Conservation (phyloP, 2,888 invertebrate species). For the Baccha elongata region DNA sequence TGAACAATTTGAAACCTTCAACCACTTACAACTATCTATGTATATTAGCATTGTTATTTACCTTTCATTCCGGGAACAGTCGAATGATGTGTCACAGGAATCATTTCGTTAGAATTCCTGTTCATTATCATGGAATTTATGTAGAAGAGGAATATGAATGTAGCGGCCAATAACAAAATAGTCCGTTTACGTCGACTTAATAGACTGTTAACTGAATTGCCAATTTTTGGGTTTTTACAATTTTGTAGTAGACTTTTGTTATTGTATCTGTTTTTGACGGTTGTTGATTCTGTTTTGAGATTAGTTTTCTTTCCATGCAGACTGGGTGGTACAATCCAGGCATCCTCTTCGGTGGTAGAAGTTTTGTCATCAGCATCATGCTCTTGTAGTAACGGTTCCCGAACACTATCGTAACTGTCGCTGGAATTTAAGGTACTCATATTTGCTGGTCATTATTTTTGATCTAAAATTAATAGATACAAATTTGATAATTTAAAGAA, state of each 20-base stretch:
- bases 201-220: conserved; percentile 29
- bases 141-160: conserved; percentile 76
- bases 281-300: conserved; percentile 4
- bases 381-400: conserved; percentile 55
- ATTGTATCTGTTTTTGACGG: conserved; percentile 2
- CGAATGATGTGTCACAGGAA: conserved; percentile 79
- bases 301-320: conserved; percentile 17
- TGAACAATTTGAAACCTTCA: conserved; percentile 35
- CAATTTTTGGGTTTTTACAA: conserved; percentile 26
- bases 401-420: conserved; percentile 49
- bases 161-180: conserved; percentile 69
- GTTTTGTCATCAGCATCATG: conserved; percentile 16
- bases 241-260: conserved; percentile 33
- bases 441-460: conserved; percentile 59
- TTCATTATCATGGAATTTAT: conserved; percentile 76
- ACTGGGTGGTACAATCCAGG: conserved; percentile 13
- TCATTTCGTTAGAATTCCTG: conserved; percentile 75
- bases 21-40: conserved; percentile 25
- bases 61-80: conserved; percentile 81
- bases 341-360: conserved; percentile 3
- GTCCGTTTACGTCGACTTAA: conserved; percentile 63
- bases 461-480: background rate
- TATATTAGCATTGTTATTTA: conserved; percentile 66
- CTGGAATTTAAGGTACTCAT: conserved; percentile 56
- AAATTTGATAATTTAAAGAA: no score